Evolutionary conservation across 2,113 vertebrate species (phyloP).

Genomic region (Eolophus roseicapilla): DNA sequence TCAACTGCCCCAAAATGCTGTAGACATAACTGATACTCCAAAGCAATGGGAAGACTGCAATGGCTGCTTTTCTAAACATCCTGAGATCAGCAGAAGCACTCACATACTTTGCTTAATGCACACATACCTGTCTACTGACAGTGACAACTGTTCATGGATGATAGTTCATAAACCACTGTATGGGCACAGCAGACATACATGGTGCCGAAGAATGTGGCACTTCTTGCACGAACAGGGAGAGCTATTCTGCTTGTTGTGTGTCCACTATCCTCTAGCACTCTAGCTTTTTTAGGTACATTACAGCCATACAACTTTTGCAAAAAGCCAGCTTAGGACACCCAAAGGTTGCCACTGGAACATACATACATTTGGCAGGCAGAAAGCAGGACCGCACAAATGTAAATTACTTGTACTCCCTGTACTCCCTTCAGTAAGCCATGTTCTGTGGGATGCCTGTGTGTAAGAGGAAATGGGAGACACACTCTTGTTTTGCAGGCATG

Average conservation of each 20-base stretch:
- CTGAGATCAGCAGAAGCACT: neutral
- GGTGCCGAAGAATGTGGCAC: accelerated
- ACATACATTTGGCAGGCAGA: neutral
- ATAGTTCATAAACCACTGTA: neutral
- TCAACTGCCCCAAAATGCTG: neutral
- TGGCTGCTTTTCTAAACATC: neutral
- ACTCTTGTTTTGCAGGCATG: neutral
- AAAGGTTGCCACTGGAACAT: neutral
- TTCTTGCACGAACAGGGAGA: neutral
- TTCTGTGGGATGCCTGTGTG: neutral
- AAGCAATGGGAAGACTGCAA: neutral
- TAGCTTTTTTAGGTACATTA: neutral
- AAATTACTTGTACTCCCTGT: accelerated
- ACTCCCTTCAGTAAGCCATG: neutral
- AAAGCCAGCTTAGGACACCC: neutral
- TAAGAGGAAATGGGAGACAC: too few relatives aligned
- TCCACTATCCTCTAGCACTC: neutral
- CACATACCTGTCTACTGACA: neutral
- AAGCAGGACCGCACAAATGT: accelerated
- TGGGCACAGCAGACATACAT: neutral
- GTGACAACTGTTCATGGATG: neutral
- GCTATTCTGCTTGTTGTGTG: neutral
- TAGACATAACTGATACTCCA: neutral
- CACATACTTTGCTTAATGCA: neutral
- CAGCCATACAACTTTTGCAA: neutral